phyloP scores from a whole-genome alignment of 2,797 vertebrate species.

The Bradypus variegatus region DNA sequence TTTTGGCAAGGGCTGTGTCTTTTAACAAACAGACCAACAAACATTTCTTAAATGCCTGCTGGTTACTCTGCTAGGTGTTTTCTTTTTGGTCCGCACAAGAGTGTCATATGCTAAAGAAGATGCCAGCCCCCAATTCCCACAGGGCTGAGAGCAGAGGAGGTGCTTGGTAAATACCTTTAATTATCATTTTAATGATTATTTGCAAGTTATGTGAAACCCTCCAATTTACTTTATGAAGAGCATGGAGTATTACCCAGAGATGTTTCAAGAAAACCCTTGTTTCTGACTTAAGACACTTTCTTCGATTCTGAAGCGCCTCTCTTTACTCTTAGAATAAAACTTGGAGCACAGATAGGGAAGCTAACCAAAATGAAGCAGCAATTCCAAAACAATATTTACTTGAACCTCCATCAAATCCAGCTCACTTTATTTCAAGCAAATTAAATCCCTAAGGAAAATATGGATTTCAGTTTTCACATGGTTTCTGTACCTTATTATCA shows the following conservation, averaged over 20 bases:
- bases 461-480: neutral
- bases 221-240: neutral
- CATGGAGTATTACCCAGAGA: fast-evolving
- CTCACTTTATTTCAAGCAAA: neutral
- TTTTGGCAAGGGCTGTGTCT: neutral
- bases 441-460: neutral
- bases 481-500: neutral
- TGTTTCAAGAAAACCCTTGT: fast-evolving
- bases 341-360: neutral
- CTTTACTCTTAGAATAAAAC: neutral
- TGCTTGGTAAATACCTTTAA: no score
- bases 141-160: neutral
- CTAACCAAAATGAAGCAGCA: neutral
- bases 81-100: neutral
- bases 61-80: neutral
- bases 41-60: neutral
- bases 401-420: neutral
- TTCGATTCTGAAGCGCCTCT: neutral
- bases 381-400: neutral
- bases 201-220: neutral
- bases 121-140: fast-evolving
- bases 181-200: neutral
- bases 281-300: neutral
- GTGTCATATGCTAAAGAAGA: fast-evolving
- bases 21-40: neutral